Evolutionary conservation across 1,140 invertebrate species (phyloP).

Genomic region (Macrotrachela quadricornifera): DNA sequence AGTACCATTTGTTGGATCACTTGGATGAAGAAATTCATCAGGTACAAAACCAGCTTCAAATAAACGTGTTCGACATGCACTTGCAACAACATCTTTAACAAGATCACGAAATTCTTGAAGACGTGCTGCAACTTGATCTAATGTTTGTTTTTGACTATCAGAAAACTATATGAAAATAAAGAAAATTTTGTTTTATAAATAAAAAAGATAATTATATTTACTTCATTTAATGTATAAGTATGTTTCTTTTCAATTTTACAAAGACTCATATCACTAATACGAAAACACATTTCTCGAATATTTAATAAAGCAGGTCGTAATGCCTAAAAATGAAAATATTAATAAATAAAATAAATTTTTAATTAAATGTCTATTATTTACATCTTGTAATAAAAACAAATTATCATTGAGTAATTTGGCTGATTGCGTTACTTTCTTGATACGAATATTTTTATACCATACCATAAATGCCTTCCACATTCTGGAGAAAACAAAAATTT

Average conservation of each 20-base stretch:
- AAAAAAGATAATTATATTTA: constrained; percentile 10
- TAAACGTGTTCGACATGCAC: constrained; percentile 47
- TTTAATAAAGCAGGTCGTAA: constrained; percentile 44
- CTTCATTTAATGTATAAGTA: constrained; percentile 36
- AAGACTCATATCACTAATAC: constrained; percentile 31
- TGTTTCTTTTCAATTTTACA: constrained; percentile 29
- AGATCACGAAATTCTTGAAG: constrained; percentile 39
- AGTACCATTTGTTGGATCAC: not conserved
- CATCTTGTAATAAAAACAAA: constrained; percentile 47
- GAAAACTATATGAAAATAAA: constrained; percentile 4
- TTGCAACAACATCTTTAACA: constrained; percentile 40
- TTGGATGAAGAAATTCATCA: constrained; percentile 32
- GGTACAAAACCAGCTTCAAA: constrained; percentile 47
- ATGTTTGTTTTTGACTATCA: constrained; percentile 13
- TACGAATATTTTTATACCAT: constrained; percentile 51
- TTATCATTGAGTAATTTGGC: constrained; percentile 40
- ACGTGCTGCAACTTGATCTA: constrained; percentile 30
- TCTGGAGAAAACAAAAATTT: constrained; percentile 33
- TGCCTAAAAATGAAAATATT: constrained; percentile 20
- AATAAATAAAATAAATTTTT: not conserved
- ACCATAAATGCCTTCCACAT: constrained; percentile 59
- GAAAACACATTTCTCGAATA: constrained; percentile 44
- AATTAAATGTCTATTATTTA: constrained; percentile 12
- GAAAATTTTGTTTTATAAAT: constrained; percentile 8
- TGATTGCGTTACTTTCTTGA: constrained; percentile 40